Conservation (phyloP, 2,797 vertebrate genomes). For the Anas georgica region DNA sequence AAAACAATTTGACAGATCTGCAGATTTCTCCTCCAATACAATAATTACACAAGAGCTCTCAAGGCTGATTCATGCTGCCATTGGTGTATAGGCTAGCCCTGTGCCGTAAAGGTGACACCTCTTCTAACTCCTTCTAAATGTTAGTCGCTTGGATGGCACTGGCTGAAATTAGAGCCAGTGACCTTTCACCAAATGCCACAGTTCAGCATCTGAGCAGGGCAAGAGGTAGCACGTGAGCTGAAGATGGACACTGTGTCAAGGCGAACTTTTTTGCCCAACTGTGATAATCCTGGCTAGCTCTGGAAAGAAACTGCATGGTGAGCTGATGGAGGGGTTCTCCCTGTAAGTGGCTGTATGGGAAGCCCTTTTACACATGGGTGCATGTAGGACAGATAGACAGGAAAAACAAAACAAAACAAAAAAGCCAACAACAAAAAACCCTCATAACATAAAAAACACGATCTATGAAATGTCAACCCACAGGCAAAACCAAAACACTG, state of each 20-base stretch:
- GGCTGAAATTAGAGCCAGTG: conserved; percentile 55
- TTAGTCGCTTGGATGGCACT: not conserved
- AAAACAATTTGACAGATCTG: not conserved
- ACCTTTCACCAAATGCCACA: conserved; percentile 78
- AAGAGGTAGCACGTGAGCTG: not conserved
- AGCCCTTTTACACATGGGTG: not conserved
- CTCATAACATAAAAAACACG: not conserved
- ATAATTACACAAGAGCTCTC: not conserved
- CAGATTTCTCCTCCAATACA: not conserved
- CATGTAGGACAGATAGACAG: not conserved
- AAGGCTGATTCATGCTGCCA: not conserved
- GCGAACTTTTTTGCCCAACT: accelerated
- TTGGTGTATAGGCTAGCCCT: not conserved
- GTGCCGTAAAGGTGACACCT: conserved; percentile 4
- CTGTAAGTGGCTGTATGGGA: accelerated
- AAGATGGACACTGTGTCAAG: not conserved
- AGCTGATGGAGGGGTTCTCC: not conserved
- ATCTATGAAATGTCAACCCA: not conserved
- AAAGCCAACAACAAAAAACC: no score
- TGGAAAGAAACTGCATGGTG: not conserved
- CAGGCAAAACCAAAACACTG: not conserved
- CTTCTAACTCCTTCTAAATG: conserved; percentile 29
- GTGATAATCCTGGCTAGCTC: accelerated
- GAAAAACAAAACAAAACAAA: not conserved
- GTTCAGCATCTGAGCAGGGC: conserved; percentile 8